A percentile compares a stretch with the other conserved stretches of the same genome.
Conservation (phyloP, 2,888 invertebrate species). For the Pristionchus exspectatus region DNA sequence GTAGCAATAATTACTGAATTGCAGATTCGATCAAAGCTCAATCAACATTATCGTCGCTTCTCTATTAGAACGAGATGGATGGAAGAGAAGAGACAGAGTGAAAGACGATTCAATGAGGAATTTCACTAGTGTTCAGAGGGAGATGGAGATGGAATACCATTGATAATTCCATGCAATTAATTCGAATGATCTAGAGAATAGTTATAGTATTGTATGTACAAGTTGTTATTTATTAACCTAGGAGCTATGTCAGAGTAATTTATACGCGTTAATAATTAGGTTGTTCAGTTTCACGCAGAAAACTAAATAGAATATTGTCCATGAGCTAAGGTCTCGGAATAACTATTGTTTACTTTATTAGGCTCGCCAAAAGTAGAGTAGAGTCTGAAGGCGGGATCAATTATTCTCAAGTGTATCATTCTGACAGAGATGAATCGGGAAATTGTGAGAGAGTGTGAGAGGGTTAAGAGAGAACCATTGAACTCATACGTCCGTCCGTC, state of each 20-base stretch:
- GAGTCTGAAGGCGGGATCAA: no score
- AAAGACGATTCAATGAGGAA: constrained; percentile 46
- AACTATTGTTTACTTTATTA: no score
- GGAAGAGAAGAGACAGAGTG: constrained; percentile 22
- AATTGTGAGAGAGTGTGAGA: no score
- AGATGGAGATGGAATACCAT: neutral
- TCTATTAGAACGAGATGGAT: constrained; percentile 44
- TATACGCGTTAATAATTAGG: neutral
- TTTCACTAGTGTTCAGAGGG: constrained; percentile 33
- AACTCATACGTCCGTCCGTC: no score
- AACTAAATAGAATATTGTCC: no score
- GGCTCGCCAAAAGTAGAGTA: no score
- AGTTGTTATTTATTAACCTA: neutral
- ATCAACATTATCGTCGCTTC: constrained; percentile 38
- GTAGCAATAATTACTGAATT: neutral
- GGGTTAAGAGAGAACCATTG: no score
- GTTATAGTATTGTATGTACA: neutral
- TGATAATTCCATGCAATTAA: neutral
- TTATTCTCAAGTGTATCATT: no score
- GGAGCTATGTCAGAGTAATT: no score
- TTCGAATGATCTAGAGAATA: neutral
- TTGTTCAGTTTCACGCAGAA: neutral
- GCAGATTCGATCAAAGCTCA: constrained; percentile 49
- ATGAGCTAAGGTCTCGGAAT: no score
- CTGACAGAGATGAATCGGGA: no score